Evolutionary conservation across 2,888 invertebrate species (phyloP).

Genomic region (Auanema freiburgensis): DNA sequence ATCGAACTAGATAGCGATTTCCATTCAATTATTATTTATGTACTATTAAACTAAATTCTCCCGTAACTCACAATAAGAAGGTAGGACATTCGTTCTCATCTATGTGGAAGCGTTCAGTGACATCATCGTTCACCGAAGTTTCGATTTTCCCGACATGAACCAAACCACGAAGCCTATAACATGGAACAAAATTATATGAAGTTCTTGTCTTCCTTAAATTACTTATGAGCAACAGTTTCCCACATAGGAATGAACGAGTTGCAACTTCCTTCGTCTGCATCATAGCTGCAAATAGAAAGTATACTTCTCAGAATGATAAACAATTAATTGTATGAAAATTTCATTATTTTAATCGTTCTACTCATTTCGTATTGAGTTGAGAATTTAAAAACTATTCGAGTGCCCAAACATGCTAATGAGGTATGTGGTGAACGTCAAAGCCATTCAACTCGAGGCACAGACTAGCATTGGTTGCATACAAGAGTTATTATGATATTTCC

Average conservation of each 20-base stretch:
- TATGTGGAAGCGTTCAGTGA: conserved; percentile 62
- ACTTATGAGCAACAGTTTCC: conserved; percentile 65
- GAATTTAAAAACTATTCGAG: too few species aligned
- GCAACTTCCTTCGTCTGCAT: conserved; percentile 60
- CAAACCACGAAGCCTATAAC: conserved; percentile 58
- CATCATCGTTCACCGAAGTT: conserved; percentile 61
- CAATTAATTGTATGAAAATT: too few species aligned
- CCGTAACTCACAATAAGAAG: conserved; percentile 55
- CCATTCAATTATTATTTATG: too few species aligned
- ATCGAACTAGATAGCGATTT: too few species aligned
- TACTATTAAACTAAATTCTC: too few species aligned
- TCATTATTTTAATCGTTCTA: too few species aligned
- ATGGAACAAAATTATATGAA: conserved; percentile 3
- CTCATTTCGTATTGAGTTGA: too few species aligned
- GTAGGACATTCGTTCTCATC: conserved; percentile 64
- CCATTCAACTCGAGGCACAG: too few species aligned
- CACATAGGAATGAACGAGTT: conserved; percentile 61
- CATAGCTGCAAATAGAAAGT: conserved; percentile 46
- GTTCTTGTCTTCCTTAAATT: neutral
- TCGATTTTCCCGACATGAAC: conserved; percentile 64
- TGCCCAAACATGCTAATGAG: too few species aligned
- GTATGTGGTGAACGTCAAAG: too few species aligned
- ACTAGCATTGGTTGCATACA: too few species aligned
- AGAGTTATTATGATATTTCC: too few species aligned
- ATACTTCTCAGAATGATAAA: neutral